These are phyloP conservation scores for Archips crataeganus DNA, from an alignment of 2,888 invertebrate genomes.

Conservation along the genomic window DNA sequence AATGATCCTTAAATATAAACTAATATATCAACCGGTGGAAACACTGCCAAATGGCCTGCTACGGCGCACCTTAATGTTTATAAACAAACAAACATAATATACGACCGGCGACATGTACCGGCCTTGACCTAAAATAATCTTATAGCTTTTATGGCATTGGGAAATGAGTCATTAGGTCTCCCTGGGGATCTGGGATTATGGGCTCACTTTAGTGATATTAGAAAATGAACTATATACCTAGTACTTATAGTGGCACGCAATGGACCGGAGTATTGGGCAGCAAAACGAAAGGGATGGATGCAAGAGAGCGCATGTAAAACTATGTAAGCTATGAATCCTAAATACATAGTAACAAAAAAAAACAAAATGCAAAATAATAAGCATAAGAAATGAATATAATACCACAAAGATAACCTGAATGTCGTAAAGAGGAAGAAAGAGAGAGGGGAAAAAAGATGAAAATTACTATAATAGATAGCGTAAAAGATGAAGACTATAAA, in stretches of 20 bases:
- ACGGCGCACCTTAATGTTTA: slow-evolving; percentile 14
- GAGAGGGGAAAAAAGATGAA: too few species aligned
- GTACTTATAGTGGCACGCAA: neutral
- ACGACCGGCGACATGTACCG: neutral
- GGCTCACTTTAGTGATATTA: neutral
- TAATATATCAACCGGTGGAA: slow-evolving; percentile 21
- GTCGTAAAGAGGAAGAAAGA: too few species aligned
- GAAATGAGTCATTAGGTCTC: neutral
- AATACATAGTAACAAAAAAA: too few species aligned
- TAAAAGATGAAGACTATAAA: too few species aligned
- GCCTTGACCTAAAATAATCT: slow-evolving; percentile 31
- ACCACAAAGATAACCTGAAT: too few species aligned
- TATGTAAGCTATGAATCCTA: too few species aligned
- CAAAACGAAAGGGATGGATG: neutral
- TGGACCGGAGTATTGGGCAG: neutral
- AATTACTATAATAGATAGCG: too few species aligned
- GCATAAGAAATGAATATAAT: too few species aligned
- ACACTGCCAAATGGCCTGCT: slow-evolving; percentile 29
- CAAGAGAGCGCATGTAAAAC: too few species aligned
- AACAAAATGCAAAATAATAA: too few species aligned
- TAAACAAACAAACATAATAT: slow-evolving; percentile 8
- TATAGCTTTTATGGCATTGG: neutral
- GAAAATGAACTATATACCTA: neutral
- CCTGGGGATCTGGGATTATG: neutral
- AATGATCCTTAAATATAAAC: slow-evolving; percentile 37